phyloP scores from a whole-genome alignment of 2,113 vertebrate genomes.

The Suricata suricatta region DNA sequence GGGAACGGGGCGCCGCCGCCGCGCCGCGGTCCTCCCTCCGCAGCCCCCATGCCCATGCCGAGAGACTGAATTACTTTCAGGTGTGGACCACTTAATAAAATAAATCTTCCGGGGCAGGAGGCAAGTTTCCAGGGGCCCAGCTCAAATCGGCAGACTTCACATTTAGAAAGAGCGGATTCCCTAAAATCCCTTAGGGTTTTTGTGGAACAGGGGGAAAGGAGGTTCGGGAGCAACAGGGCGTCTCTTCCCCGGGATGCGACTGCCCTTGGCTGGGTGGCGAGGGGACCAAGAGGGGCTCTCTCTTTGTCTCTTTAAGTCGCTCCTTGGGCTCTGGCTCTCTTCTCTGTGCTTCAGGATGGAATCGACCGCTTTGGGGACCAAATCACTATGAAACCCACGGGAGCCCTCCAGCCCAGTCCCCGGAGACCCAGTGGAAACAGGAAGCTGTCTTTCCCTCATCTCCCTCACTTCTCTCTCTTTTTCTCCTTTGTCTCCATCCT shows the following conservation, averaged over 20 bases:
- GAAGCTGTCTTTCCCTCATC: not conserved
- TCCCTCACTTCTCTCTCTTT: not conserved
- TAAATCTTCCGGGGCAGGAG: slow-evolving; percentile 68
- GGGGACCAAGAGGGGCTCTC: not conserved
- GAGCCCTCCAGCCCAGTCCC: not conserved
- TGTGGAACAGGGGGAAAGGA: not conserved
- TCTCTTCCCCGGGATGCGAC: not conserved
- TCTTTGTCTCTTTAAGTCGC: not conserved
- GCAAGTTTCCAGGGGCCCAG: slow-evolving; percentile 71
- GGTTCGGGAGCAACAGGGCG: not conserved
- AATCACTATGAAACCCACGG: not conserved
- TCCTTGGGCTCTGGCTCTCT: not conserved
- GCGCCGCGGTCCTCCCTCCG: not conserved
- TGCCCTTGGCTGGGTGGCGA: not conserved
- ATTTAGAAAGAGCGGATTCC: not conserved
- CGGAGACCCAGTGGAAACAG: not conserved
- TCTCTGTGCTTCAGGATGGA: not conserved
- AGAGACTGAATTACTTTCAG: slow-evolving; percentile 81
- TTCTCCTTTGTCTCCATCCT: slow-evolving; percentile 14
- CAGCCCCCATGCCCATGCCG: not conserved
- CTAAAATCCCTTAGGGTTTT: not conserved
- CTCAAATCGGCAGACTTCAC: slow-evolving; percentile 75
- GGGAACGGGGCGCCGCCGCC: not conserved
- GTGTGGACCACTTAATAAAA: slow-evolving; percentile 78
- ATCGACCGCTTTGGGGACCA: not conserved